These are phyloP conservation scores for Drosophila quadrilineata DNA, from an alignment of 1,140 invertebrate species.

Conservation along the genomic window DNA sequence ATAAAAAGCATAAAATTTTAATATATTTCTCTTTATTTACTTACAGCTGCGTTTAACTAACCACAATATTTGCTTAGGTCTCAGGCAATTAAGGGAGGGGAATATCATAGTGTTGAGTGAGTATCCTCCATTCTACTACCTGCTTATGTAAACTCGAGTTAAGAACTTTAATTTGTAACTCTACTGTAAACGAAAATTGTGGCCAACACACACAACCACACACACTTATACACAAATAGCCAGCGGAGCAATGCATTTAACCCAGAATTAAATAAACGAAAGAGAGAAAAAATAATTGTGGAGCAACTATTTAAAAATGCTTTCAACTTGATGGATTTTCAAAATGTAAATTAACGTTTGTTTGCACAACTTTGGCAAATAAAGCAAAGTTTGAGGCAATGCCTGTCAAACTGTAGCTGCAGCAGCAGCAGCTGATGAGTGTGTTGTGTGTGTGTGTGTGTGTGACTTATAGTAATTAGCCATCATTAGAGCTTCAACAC, in stretches of 20 bases:
- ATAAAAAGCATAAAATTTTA: no score
- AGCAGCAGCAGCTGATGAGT: background rate
- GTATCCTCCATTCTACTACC: background rate
- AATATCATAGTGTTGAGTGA: no score
- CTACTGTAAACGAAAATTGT: slow-evolving; percentile 17
- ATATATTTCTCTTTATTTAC: no score
- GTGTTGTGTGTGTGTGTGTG: slow-evolving; percentile 18
- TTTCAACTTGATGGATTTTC: slow-evolving; percentile 15
- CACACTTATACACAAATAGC: background rate
- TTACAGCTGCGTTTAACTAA: no score
- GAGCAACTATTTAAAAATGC: slow-evolving; percentile 12
- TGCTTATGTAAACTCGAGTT: slow-evolving; percentile 32
- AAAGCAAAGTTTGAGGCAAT: background rate
- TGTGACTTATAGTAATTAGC: slow-evolving; percentile 63
- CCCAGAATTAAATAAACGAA: no score
- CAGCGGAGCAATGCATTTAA: slow-evolving; percentile 1
- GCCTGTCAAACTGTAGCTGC: background rate
- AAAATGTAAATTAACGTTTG: slow-evolving; percentile 34
- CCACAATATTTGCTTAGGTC: no score
- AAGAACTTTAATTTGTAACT: slow-evolving; percentile 1
- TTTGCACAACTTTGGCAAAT: slow-evolving; percentile 23
- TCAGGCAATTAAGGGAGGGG: no score
- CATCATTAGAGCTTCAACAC: slow-evolving; percentile 48
- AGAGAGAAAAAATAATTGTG: no score
- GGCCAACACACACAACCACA: no score